Evolutionary conservation across 2,888 invertebrate genomes (phyloP).

Genomic region (Schizotus pectinicornis): DNA sequence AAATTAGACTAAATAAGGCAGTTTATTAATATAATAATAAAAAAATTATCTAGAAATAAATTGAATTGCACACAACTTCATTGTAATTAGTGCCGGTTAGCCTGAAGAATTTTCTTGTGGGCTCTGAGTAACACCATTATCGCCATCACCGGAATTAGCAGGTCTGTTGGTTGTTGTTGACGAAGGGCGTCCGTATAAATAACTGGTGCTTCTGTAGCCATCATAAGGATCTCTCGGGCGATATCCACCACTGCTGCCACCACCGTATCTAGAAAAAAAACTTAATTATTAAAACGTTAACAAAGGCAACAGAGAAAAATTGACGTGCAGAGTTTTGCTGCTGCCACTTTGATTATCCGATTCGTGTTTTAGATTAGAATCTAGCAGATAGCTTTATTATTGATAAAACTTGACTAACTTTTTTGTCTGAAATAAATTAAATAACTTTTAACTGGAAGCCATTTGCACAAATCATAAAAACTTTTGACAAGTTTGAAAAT

Average conservation of each 20-base stretch:
- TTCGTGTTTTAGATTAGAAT: not conserved
- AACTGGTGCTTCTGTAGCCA: conserved; percentile 60
- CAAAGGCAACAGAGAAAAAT: too few relatives aligned
- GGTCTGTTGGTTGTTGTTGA: conserved; percentile 54
- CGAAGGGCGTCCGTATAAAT: conserved; percentile 64
- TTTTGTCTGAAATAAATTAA: too few relatives aligned
- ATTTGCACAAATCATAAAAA: too few relatives aligned
- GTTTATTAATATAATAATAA: conserved; percentile 3
- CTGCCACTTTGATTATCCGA: not conserved
- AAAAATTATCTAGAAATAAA: conserved; percentile 1
- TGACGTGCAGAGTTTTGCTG: not conserved
- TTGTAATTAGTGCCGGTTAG: conserved; percentile 8
- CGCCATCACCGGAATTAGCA: conserved; percentile 45
- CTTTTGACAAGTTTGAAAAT: too few relatives aligned
- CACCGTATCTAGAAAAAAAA: conserved; percentile 25
- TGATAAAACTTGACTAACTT: too few relatives aligned
- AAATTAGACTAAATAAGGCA: conserved; percentile 22
- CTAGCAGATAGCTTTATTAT: too few relatives aligned
- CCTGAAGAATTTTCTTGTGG: conserved; percentile 44
- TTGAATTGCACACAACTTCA: conserved; percentile 16
- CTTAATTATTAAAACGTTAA: not conserved
- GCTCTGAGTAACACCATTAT: conserved; percentile 56
- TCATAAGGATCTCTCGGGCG: conserved; percentile 48
- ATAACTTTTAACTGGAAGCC: too few relatives aligned
- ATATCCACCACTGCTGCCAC: conserved; percentile 22